These are phyloP conservation scores for Aldabrachelys gigantea DNA, from an alignment of 2,113 vertebrate genomes.

Conservation along the genomic window DNA sequence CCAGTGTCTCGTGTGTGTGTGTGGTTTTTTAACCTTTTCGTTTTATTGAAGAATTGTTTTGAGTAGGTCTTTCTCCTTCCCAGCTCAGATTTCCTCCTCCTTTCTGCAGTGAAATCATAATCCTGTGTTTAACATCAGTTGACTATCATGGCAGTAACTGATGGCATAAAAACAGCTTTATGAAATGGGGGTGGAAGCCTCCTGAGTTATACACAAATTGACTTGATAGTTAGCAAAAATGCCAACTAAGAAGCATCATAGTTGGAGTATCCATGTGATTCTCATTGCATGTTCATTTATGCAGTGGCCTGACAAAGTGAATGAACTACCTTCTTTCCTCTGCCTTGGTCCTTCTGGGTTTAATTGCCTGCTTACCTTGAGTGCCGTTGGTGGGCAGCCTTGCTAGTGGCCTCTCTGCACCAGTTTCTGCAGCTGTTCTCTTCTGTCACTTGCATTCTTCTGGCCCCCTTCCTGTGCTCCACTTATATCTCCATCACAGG, in stretches of 20 bases:
- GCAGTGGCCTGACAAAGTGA: background rate
- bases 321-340: background rate
- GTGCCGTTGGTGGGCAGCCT: background rate
- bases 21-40: background rate
- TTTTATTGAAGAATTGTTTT: background rate
- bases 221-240: background rate
- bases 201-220: background rate
- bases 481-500: background rate
- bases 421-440: background rate
- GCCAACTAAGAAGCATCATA: background rate
- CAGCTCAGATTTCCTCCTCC: background rate
- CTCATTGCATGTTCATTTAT: background rate
- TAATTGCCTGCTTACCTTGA: background rate
- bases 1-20: background rate
- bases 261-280: background rate
- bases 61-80: background rate
- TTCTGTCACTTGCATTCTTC: background rate
- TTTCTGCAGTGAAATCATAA: background rate
- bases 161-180: background rate
- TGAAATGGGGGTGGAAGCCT: background rate
- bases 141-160: background rate
- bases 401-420: background rate
- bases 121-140: background rate
- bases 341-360: slow-evolving; percentile 20
- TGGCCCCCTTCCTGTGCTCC: slow-evolving; percentile 33